Evolutionary conservation across 2,797 vertebrate genomes (phyloP).

Genomic region (Chaenodraco wilsoni): DNA sequence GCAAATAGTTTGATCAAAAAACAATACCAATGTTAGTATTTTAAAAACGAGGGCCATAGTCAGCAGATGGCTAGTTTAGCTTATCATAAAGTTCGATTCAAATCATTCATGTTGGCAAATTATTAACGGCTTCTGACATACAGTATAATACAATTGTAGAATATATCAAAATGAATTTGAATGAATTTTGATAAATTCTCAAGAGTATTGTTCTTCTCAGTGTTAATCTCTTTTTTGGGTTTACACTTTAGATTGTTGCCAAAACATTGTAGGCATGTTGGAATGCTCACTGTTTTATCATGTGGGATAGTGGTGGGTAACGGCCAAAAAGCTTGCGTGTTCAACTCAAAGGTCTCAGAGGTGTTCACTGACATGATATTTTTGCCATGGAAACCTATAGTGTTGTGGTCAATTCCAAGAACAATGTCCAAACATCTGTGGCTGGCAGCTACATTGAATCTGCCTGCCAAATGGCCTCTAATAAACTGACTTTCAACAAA

Average conservation of each 20-base stretch:
- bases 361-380: constrained; percentile 18
- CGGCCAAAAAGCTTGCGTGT: constrained; percentile 10
- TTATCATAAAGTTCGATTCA: neutral
- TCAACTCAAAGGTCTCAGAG: constrained; percentile 23
- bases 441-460: neutral
- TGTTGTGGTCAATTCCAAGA: constrained; percentile 32
- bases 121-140: neutral
- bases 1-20: no score
- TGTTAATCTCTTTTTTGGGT: constrained; percentile 45
- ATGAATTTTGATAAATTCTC: no score
- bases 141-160: constrained; percentile 7
- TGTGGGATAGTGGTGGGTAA: constrained; percentile 15
- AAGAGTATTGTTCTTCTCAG: constrained; percentile 7
- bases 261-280: constrained; percentile 37
- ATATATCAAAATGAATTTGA: neutral
- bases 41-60: no score
- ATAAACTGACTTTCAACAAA: neutral
- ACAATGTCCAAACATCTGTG: constrained; percentile 12
- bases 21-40: no score
- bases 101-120: neutral
- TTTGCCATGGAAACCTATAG: constrained; percentile 38
- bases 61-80: no score
- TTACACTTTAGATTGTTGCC: constrained; percentile 24
- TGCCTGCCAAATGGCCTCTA: neutral
- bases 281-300: constrained; percentile 7